Conservation (phyloP, 2,797 vertebrate species). For the Sebastes oblongus region DNA sequence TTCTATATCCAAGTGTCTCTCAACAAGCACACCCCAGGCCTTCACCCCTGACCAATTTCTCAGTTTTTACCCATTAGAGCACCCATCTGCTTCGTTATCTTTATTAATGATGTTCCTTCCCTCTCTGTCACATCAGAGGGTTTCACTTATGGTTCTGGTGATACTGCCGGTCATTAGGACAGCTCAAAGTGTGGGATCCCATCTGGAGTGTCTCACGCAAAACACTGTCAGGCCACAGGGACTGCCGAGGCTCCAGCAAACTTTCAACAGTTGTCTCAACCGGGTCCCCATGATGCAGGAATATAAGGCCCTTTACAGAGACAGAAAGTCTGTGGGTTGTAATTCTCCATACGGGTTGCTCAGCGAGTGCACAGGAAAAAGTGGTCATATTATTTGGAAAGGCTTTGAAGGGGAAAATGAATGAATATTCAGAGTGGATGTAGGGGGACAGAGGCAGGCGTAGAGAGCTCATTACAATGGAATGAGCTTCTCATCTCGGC, state of each 20-base stretch:
- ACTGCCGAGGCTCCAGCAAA: conserved; percentile 59
- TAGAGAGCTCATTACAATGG: conserved; percentile 49
- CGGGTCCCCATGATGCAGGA: conserved; percentile 55
- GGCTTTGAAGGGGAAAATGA: conserved; percentile 60
- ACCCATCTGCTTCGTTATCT: conserved; percentile 76
- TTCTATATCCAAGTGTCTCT: conserved; percentile 46
- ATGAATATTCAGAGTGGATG: conserved; percentile 57
- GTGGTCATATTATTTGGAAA: conserved; percentile 66
- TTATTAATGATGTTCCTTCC: conserved; percentile 78
- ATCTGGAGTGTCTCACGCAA: conserved; percentile 79
- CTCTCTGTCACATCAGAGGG: conserved; percentile 71
- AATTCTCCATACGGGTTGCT: conserved; percentile 53
- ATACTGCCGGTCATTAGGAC: conserved; percentile 71
- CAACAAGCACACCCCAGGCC: conserved; percentile 40
- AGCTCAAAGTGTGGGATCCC: conserved; percentile 73
- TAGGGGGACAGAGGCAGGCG: conserved; percentile 40
- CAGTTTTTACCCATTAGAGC: conserved; percentile 69
- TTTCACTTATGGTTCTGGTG: conserved; percentile 65
- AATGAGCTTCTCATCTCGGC: conserved; percentile 50
- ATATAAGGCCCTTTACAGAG: conserved; percentile 51
- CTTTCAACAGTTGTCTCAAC: conserved; percentile 67
- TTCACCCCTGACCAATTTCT: conserved; percentile 59
- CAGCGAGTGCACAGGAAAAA: conserved; percentile 52
- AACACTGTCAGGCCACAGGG: conserved; percentile 63
- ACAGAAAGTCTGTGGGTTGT: conserved; percentile 66